Conservation (phyloP, 2,113 vertebrate genomes). For the Herpetotheres cachinnans region DNA sequence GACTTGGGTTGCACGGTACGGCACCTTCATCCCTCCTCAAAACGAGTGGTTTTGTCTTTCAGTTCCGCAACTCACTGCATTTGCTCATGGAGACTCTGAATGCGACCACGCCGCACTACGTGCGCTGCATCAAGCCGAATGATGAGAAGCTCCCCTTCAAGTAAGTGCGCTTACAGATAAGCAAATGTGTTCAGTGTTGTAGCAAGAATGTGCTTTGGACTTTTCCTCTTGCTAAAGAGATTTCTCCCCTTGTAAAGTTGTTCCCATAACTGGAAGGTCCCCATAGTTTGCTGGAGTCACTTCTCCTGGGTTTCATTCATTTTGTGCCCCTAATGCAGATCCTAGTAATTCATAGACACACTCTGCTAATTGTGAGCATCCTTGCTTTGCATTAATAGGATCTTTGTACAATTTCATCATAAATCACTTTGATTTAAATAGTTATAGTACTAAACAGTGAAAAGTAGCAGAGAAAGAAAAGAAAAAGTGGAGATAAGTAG, state of each 20-base stretch:
- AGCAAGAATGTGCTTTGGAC: rapidly evolving
- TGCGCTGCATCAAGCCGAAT: slow-evolving; percentile 97
- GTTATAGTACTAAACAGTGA: neutral
- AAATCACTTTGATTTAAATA: neutral
- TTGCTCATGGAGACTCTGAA: slow-evolving; percentile 96
- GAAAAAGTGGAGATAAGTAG: neutral
- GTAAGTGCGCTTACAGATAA: slow-evolving; percentile 73
- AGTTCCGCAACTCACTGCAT: slow-evolving; percentile 92
- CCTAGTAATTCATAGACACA: neutral
- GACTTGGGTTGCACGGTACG: no score
- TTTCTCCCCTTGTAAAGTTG: rapidly evolving
- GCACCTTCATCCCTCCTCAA: neutral
- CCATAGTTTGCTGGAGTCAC: neutral
- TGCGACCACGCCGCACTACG: slow-evolving; percentile 91
- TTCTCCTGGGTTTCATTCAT: neutral
- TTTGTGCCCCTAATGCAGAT: neutral
- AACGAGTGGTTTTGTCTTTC: neutral
- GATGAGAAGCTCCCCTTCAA: slow-evolving; percentile 87
- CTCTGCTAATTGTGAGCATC: neutral
- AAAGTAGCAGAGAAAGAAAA: neutral
- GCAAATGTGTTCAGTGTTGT: rapidly evolving
- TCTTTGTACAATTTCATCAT: neutral
- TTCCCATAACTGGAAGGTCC: neutral
- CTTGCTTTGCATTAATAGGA: neutral
- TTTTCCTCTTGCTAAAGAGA: neutral